Conservation (phyloP, 2,113 vertebrate species). For the Meles meles region DNA sequence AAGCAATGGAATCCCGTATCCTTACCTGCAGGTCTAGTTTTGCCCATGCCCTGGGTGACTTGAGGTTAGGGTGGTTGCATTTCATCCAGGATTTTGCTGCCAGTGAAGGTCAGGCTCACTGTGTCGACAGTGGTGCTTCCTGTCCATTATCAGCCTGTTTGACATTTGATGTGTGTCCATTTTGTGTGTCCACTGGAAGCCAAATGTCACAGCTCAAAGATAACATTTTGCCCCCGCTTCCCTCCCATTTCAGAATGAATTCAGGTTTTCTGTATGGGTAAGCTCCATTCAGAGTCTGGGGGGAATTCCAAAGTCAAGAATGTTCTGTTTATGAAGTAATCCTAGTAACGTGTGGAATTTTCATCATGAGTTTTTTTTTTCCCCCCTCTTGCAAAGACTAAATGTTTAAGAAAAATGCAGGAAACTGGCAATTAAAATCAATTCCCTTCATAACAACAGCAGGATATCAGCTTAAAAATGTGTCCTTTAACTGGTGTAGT, state of each 20-base stretch:
- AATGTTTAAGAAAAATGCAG: constrained; percentile 69
- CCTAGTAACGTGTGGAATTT: constrained; percentile 73
- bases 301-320: constrained; percentile 70
- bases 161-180: constrained; percentile 86
- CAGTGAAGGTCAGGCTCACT: constrained; percentile 83
- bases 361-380: not conserved
- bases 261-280: constrained; percentile 60
- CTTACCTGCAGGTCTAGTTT: constrained; percentile 81
- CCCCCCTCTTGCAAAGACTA: not conserved
- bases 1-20: constrained; percentile 69
- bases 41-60: constrained; percentile 81
- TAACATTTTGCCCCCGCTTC: constrained; percentile 76
- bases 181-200: constrained; percentile 79
- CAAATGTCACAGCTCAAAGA: constrained; percentile 78
- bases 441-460: constrained; percentile 49
- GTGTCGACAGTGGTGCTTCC: constrained; percentile 90
- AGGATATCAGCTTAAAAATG: constrained; percentile 64
- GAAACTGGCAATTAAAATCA: constrained; percentile 68
- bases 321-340: constrained; percentile 66
- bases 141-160: constrained; percentile 85
- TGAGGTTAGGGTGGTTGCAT: constrained; percentile 77
- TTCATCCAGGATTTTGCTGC: constrained; percentile 75
- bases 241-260: constrained; percentile 63
- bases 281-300: constrained; percentile 45
- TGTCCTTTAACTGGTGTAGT: constrained; percentile 46